Evolutionary conservation across 2,888 invertebrate genomes (phyloP), one percentile per base, ranked within the genome.

Genomic region (Adela reaumurella): DNA sequence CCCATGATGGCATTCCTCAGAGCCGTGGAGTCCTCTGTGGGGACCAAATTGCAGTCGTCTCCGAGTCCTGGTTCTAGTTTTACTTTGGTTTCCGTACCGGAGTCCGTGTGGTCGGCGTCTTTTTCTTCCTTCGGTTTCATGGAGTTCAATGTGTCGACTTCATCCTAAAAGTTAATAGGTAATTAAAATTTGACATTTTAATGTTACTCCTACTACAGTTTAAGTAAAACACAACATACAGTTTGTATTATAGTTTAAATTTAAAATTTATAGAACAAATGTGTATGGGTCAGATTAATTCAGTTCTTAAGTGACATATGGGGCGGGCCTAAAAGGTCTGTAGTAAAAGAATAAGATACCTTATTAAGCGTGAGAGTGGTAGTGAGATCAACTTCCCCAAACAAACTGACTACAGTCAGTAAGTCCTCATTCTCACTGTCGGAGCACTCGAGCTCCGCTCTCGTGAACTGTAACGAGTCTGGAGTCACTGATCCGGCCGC

Each of bases 111-210:
- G 17, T 49, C 43, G 6, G 70, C 81, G 4, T 83, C 82, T 53
- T 81, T 81, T 51, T 87, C 85, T 46, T 84, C 84, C 65, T 87
- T 88, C 0, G 83, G 82, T 58, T 83, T 86, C 20, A 88, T 72
- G 11, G 87, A 83, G 51, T 86, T 84, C 47, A 90, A 82, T 4
- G 87, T 81, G 57, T 88, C 86, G 17, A 88, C 59, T 70, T 90
- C 90, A 55, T 90, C 91, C 81, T 86, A 66, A 49, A 65, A 66
- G 19, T 43, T n/a, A 35, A 47, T 50, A 5, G 49, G n/a, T n/a
- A n/a, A n/a, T n/a, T n/a, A n/a, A n/a, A n/a, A n/a, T n/a, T n/a
- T n/a, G n/a, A n/a, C n/a, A n/a, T n/a, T n/a, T n/a, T n/a, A n/a
- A n/a, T n/a, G n/a, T n/a, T n/a, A n/a, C n/a, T n/a, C n/a, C n/a